Evolutionary conservation across 2,888 invertebrate genomes (phyloP), one percentile per base, ranked within the genome.

Genomic region (Drosophila lacicola): DNA sequence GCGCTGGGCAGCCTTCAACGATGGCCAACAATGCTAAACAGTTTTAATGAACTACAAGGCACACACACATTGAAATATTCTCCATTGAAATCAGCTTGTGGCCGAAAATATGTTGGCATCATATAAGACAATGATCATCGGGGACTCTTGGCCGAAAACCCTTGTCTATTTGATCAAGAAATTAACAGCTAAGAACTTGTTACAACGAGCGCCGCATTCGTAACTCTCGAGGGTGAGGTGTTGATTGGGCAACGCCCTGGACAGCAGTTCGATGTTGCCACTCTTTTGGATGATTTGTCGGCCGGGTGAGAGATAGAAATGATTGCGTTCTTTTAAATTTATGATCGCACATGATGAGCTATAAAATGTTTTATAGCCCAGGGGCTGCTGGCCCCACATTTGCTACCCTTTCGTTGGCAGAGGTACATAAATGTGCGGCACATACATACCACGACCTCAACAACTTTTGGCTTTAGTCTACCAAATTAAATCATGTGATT

Each of bases 221-320:
- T 17, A 34, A 39, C 29, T 62, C 50, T 74, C 13, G 39, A 13
- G 63, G 45, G 85, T 63, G 63, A 82, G 90, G 90, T 89, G 83
- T 84, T 89, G 90, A 84, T 84, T 84, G 88, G 90, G 90, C 90
- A 84, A 84, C 83, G 83, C 90, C 83, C 83, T 82, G 88, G 80
- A 82, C 85, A 72, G 60, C 62, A 51, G 37, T 36, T 9, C 51
- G 29, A 45, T 62, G 51, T 51, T 51, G 65, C 44, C 37, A 67
- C 54, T 19, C 34, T 29, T 29, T 29, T 29, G 29, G 17, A 21
- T 19, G 33, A 14, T 21, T 44, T 14, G 10, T 9, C 44, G 44
- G 37, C 33, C 8, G 36, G 13, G n/a, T 2, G 19, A 36, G 36
- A 39, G n/a, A 34, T 61, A 42, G 70, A 73, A 77, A 78, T 74